A percentile compares a stretch with the other conserved stretches of the same genome.
phyloP scores from a whole-genome alignment of 2,113 vertebrate genomes.

The Xenopus borealis region DNA sequence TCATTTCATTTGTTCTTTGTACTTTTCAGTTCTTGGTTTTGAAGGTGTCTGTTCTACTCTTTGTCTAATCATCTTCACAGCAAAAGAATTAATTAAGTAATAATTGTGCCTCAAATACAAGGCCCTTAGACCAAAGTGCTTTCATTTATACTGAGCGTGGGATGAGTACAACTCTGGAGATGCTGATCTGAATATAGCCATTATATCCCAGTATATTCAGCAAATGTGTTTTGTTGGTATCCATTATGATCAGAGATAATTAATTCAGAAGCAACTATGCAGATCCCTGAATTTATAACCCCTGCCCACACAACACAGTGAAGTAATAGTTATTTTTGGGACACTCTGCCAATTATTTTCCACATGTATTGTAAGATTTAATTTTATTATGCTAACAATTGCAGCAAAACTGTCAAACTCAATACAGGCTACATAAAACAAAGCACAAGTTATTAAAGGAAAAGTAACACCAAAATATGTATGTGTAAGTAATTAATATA shows the following conservation, averaged over 20 bases:
- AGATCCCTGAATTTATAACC: not conserved
- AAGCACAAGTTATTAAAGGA: too few species aligned
- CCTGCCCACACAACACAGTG: not conserved
- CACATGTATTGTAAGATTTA: too few species aligned
- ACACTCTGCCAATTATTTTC: not conserved
- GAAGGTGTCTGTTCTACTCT: too few species aligned
- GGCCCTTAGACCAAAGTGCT: constrained; percentile 41
- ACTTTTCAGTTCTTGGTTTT: too few species aligned
- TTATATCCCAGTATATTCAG: constrained; percentile 15
- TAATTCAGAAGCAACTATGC: constrained; percentile 6
- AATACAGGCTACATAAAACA: too few species aligned
- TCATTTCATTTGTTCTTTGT: too few species aligned
- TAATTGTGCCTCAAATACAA: constrained; percentile 20
- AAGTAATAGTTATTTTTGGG: not conserved
- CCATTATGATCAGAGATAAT: constrained; percentile 35
- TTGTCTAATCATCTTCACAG: not conserved
- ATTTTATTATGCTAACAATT: too few species aligned
- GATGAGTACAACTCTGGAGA: constrained; percentile 17
- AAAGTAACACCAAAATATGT: too few species aligned
- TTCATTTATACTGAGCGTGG: constrained; percentile 34
- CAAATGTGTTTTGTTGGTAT: constrained; percentile 32
- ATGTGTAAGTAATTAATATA: too few species aligned
- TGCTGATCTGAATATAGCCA: constrained; percentile 38
- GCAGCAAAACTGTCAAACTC: too few species aligned
- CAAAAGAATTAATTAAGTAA: not conserved